phyloP scores from a whole-genome alignment of 2,113 vertebrate genomes.

The Manacus vitellinus region DNA sequence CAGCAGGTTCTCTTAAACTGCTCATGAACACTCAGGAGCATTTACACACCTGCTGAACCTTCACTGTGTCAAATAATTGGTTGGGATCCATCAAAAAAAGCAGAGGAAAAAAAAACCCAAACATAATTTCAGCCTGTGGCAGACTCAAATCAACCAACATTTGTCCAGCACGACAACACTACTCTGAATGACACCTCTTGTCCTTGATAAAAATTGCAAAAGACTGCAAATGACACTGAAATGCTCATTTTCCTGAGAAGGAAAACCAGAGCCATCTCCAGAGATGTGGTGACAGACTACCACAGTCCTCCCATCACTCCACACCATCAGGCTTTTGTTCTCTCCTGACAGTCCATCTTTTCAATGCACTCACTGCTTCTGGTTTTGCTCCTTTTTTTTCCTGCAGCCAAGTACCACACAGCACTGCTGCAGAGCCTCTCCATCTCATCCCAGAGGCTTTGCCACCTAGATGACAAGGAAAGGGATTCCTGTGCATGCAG shows the following conservation, averaged over 20 bases:
- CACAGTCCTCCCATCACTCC: not conserved
- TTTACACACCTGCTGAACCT: not conserved
- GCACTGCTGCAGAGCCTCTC: not conserved
- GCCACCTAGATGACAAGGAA: not conserved
- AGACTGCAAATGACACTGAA: not conserved
- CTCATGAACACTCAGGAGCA: not conserved
- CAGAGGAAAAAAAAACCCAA: accelerated
- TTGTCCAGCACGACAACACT: not conserved
- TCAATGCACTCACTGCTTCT: not conserved
- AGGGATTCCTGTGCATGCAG: not conserved
- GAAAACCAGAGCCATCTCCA: not conserved
- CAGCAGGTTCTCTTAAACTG: not conserved
- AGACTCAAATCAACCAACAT: not conserved
- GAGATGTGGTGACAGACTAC: not conserved
- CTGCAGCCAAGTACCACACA: not conserved
- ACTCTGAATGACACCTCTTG: not conserved
- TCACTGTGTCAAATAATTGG: not conserved
- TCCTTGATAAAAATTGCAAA: not conserved
- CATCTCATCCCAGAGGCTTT: not conserved
- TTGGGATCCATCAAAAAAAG: not conserved
- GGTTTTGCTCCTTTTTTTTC: not conserved
- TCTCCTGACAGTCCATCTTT: not conserved
- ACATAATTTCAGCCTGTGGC: not conserved
- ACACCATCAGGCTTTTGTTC: not conserved
- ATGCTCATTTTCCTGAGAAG: not conserved